Conservation (phyloP, 2,113 vertebrate species). For the Dissostichus mawsoni region DNA sequence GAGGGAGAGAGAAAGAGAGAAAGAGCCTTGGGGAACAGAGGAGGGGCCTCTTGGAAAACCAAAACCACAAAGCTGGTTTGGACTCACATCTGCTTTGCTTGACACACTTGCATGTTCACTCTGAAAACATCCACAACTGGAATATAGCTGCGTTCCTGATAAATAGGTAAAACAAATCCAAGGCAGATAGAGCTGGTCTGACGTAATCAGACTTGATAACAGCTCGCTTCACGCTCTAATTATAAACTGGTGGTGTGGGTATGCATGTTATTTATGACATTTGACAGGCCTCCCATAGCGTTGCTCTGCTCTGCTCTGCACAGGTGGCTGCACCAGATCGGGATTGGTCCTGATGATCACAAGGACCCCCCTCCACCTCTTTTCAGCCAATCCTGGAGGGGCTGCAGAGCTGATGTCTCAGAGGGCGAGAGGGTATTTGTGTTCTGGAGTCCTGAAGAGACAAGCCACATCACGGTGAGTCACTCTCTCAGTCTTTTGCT, state of each 20-base stretch:
- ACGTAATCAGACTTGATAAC: conserved; percentile 12
- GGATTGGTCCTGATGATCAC: conserved; percentile 81
- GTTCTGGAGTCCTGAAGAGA: conserved; percentile 79
- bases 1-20: conserved; percentile 26
- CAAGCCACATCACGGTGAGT: conserved; percentile 83
- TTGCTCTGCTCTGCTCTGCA: conserved; percentile 50
- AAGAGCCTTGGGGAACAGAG: conserved; percentile 66
- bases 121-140: conserved; percentile 54
- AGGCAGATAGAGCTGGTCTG: neutral
- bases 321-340: conserved; percentile 72
- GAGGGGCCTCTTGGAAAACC: conserved; percentile 72
- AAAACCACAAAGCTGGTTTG: conserved; percentile 72
- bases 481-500: conserved; percentile 28
- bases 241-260: conserved; percentile 18
- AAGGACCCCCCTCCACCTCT: conserved; percentile 66
- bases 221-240: conserved; percentile 21
- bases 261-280: conserved; percentile 26
- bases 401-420: conserved; percentile 76
- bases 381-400: conserved; percentile 73
- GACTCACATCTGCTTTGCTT: conserved; percentile 74
- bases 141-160: conserved; percentile 5
- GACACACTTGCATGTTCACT: conserved; percentile 62
- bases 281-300: conserved; percentile 51
- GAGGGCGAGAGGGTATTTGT: conserved; percentile 71
- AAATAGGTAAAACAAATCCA: conserved; percentile 12